phyloP scores from a whole-genome alignment of 1,140 invertebrate genomes.

The Euglossa dilemma region DNA sequence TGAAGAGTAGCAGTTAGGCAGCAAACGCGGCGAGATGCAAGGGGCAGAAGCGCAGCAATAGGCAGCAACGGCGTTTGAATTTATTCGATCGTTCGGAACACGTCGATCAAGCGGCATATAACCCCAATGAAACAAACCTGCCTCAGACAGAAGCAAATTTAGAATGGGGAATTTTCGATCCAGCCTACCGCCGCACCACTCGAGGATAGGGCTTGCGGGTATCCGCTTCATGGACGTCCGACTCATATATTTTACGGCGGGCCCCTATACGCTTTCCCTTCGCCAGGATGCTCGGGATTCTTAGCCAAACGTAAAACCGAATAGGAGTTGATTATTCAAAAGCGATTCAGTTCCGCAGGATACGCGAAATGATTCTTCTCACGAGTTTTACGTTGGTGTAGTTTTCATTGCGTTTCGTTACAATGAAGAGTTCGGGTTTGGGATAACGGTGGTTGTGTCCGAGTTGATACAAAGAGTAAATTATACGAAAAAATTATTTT shows the following conservation, averaged over 20 bases:
- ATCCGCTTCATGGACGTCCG: slow-evolving; percentile 66
- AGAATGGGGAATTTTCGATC: slow-evolving; percentile 59
- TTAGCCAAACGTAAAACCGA: slow-evolving; percentile 46
- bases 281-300: slow-evolving; percentile 26
- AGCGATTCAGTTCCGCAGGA: not conserved
- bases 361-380: too few species aligned
- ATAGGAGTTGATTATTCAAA: slow-evolving; percentile 35
- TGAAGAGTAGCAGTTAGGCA: not conserved
- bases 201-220: slow-evolving; percentile 64
- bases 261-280: slow-evolving; percentile 2
- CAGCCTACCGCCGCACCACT: slow-evolving; percentile 49
- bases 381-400: too few species aligned
- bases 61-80: not conserved
- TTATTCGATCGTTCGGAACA: slow-evolving; percentile 25
- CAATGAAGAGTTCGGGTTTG: too few species aligned
- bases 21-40: not conserved
- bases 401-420: too few species aligned
- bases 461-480: too few species aligned
- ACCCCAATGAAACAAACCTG: not conserved
- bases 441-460: too few species aligned
- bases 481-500: too few species aligned
- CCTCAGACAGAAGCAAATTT: slow-evolving; percentile 17
- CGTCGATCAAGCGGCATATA: slow-evolving; percentile 4
- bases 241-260: slow-evolving; percentile 67
- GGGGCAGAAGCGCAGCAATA: too few species aligned